These are phyloP conservation scores for Apus apus DNA, from an alignment of 2,113 vertebrate genomes.

Conservation along the genomic window DNA sequence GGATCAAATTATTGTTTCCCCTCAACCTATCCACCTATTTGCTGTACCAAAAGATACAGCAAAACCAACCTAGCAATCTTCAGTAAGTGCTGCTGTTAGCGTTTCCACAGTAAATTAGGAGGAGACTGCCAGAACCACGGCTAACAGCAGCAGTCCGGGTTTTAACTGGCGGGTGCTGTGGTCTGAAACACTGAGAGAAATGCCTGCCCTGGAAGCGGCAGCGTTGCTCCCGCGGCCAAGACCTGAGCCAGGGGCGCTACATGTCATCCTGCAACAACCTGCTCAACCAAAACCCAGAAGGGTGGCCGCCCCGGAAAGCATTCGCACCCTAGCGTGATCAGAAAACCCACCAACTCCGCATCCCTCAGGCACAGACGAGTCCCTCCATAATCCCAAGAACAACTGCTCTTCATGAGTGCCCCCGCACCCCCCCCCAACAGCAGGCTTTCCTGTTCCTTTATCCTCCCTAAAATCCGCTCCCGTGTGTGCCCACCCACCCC, in stretches of 20 bases:
- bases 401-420: not conserved
- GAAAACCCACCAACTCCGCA: not conserved
- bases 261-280: not conserved
- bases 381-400: not conserved
- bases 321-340: accelerated
- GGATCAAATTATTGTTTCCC: accelerated
- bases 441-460: not conserved
- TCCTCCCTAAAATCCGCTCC: not conserved
- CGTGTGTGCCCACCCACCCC: accelerated
- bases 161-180: accelerated
- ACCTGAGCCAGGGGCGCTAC: not conserved
- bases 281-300: not conserved
- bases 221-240: not conserved
- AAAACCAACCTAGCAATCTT: not conserved
- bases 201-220: not conserved
- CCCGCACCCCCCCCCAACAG: too few relatives aligned
- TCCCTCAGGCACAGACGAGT: not conserved
- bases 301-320: not conserved
- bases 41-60: not conserved
- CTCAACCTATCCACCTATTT: not conserved
- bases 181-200: not conserved
- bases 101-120: not conserved
- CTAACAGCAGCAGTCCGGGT: not conserved
- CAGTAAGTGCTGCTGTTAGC: not conserved
- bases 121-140: not conserved